These are phyloP conservation scores for Cremastinae sp. DNA, from an alignment of 2,888 invertebrate species.

Conservation along the genomic window DNA sequence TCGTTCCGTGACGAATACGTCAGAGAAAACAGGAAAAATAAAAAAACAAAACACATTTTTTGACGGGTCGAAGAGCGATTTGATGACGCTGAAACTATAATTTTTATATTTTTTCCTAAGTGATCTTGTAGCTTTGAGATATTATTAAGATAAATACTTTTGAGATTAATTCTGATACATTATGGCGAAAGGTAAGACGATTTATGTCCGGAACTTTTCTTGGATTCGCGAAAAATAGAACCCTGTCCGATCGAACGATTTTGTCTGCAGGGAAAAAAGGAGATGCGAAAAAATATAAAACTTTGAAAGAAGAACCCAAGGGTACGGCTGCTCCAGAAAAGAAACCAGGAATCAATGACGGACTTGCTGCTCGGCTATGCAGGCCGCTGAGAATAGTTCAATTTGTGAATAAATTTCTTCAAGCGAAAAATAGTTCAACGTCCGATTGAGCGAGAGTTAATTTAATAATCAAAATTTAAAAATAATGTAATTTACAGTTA, in stretches of 20 bases:
- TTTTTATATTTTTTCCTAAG: conserved; percentile 36
- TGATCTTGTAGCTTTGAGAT: too few relatives aligned
- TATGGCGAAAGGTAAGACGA: conserved; percentile 36
- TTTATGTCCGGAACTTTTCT: background rate
- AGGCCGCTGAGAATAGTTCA: conserved; percentile 70
- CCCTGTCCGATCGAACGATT: too few relatives aligned
- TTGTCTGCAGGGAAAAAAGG: conserved; percentile 48
- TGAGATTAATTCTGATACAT: conserved; percentile 11
- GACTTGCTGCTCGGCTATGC: conserved; percentile 48
- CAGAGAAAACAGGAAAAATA: conserved; percentile 33
- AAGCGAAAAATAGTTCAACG: background rate
- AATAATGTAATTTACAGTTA: conserved; percentile 50
- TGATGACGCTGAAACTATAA: conserved; percentile 17
- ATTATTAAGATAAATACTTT: too few relatives aligned
- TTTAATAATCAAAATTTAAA: background rate
- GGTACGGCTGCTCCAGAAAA: conserved; percentile 3
- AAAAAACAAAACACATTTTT: conserved; percentile 36
- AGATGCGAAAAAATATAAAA: conserved; percentile 52
- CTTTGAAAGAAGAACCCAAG: conserved; percentile 35
- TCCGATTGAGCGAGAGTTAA: background rate
- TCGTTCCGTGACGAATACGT: conserved; percentile 35
- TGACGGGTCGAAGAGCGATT: conserved; percentile 32
- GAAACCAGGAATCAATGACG: conserved; percentile 33
- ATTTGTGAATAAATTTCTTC: conserved; percentile 66
- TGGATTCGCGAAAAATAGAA: too few relatives aligned